Conservation (phyloP, 2,888 invertebrate species). For the Ephialtes manifestator region DNA sequence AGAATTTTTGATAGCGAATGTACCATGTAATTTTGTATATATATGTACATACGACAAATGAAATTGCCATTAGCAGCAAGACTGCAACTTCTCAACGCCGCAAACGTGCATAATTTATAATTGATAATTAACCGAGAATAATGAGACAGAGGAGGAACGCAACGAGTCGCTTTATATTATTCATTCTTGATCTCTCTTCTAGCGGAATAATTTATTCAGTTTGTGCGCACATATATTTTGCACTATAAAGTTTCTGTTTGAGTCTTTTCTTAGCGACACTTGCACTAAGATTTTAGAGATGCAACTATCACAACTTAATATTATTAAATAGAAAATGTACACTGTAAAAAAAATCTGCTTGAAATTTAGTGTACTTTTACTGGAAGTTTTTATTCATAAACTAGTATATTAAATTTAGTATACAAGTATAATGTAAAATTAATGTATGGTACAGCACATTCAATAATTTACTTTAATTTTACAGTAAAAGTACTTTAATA, state of each 20-base stretch:
- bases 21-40: background rate
- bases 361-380: too few species aligned
- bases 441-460: too few species aligned
- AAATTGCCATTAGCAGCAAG: background rate
- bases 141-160: slow-evolving; percentile 19
- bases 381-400: too few species aligned
- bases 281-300: background rate
- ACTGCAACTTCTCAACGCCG: background rate
- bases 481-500: too few species aligned
- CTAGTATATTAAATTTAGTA: too few species aligned
- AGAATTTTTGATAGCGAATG: background rate
- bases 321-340: background rate
- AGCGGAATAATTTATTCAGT: slow-evolving; percentile 56
- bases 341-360: too few species aligned
- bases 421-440: too few species aligned
- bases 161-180: slow-evolving; percentile 34
- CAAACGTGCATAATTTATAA: slow-evolving; percentile 49
- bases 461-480: too few species aligned
- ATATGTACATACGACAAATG: background rate
- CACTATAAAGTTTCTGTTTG: slow-evolving; percentile 15
- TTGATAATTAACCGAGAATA: slow-evolving; percentile 55
- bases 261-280: background rate
- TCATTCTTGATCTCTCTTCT: slow-evolving; percentile 30
- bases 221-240: background rate
- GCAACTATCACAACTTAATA: background rate